Percentiles rank a stretch among this genome's conserved stretches.
These are phyloP conservation scores for Idaea aversata DNA, from an alignment of 2,888 invertebrate genomes.

Conservation along the genomic window DNA sequence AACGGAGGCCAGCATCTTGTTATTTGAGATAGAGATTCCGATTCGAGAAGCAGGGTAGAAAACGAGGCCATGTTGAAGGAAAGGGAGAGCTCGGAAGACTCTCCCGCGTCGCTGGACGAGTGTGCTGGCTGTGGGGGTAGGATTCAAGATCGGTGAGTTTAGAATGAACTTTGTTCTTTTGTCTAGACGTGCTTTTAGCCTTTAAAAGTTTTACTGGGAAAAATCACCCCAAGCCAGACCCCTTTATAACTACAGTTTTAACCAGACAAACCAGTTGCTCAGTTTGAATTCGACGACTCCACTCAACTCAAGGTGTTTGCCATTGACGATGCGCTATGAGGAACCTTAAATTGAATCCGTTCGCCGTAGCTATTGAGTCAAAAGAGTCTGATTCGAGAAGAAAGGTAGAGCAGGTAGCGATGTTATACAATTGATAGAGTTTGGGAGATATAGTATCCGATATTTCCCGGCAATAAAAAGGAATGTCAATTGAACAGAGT, in stretches of 20 bases:
- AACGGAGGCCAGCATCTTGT: slow-evolving; percentile 52
- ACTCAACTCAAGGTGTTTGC: too few species aligned
- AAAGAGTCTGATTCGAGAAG: not conserved
- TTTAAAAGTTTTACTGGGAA: too few species aligned
- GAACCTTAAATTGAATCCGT: not conserved
- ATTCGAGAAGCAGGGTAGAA: slow-evolving; percentile 47
- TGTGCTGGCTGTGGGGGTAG: slow-evolving; percentile 83
- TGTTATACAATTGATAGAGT: too few species aligned
- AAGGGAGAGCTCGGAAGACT: slow-evolving; percentile 79
- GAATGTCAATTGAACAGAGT: too few species aligned
- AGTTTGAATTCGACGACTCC: not conserved
- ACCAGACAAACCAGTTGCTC: too few species aligned
- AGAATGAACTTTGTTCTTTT: too few species aligned
- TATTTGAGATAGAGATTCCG: slow-evolving; percentile 62
- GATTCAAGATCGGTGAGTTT: slow-evolving; percentile 79
- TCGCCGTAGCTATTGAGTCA: not conserved
- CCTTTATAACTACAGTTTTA: too few species aligned
- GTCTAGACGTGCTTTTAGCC: too few species aligned
- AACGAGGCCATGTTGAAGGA: slow-evolving; percentile 83
- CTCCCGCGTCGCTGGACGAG: slow-evolving; percentile 67
- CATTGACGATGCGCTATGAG: too few species aligned
- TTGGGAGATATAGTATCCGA: too few species aligned
- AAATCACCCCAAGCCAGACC: too few species aligned
- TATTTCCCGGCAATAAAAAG: too few species aligned
- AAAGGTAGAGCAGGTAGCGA: not conserved